phyloP scores from a whole-genome alignment of 2,113 vertebrate genomes.

The Chionodraco myersi region DNA sequence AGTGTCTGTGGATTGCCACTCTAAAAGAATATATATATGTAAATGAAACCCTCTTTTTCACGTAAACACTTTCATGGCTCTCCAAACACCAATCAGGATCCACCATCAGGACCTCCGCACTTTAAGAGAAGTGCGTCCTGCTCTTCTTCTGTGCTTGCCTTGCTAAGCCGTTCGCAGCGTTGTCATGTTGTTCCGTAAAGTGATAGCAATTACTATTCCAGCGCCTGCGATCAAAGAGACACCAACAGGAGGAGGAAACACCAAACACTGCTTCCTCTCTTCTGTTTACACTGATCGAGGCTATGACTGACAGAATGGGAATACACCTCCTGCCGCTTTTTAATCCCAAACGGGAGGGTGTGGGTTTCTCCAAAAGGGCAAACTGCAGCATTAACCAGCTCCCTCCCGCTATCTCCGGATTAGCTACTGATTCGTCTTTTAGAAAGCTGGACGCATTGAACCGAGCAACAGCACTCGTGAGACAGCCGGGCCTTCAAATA shows the following conservation, averaged over 20 bases:
- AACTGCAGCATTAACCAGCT: constrained; percentile 54
- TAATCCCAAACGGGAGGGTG: constrained; percentile 31
- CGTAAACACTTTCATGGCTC: background rate
- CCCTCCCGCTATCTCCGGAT: constrained; percentile 68
- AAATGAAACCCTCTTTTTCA: background rate
- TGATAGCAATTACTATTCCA: constrained; percentile 76
- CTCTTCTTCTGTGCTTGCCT: constrained; percentile 55
- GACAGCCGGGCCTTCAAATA: constrained; percentile 61
- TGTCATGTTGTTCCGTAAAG: constrained; percentile 76
- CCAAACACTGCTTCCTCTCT: constrained; percentile 62
- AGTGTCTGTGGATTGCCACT: background rate
- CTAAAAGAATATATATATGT: constrained; percentile 15
- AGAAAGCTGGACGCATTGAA: constrained; percentile 54
- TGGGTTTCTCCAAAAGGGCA: constrained; percentile 35
- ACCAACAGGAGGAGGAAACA: constrained; percentile 70
- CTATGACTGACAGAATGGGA: constrained; percentile 77
- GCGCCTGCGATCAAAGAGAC: constrained; percentile 73
- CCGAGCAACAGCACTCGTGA: constrained; percentile 46
- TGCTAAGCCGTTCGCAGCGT: constrained; percentile 61
- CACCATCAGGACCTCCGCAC: constrained; percentile 4
- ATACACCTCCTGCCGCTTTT: constrained; percentile 66
- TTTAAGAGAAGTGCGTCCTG: background rate
- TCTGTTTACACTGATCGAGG: constrained; percentile 77
- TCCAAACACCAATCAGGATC: constrained; percentile 1
- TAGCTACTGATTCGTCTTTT: constrained; percentile 70